These are phyloP conservation scores for Lineus longissimus DNA, from an alignment of 1,140 invertebrate species.

Conservation along the genomic window DNA sequence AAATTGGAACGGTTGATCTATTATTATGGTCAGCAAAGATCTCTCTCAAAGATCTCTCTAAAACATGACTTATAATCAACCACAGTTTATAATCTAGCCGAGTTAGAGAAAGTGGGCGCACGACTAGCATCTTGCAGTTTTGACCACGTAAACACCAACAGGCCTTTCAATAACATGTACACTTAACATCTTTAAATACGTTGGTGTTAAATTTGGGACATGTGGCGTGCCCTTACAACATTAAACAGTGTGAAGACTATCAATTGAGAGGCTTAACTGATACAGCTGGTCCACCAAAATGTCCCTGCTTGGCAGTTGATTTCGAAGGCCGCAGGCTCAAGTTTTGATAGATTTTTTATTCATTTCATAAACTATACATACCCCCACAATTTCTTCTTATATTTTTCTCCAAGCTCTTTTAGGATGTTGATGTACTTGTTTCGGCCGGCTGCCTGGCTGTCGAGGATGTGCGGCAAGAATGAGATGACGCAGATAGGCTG, in stretches of 20 bases:
- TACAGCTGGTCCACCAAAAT: too few relatives aligned
- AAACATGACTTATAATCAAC: not conserved
- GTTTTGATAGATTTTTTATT: not conserved
- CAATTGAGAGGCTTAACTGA: too few relatives aligned
- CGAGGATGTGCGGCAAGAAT: slow-evolving; percentile 92
- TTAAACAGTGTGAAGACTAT: too few relatives aligned
- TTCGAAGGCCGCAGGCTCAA: not conserved
- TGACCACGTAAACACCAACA: not conserved
- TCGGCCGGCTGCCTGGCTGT: slow-evolving; percentile 92
- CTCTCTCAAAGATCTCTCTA: not conserved
- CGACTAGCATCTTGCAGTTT: not conserved
- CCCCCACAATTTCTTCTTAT: slow-evolving; percentile 95
- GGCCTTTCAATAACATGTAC: not conserved
- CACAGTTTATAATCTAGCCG: not conserved
- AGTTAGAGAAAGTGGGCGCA: not conserved
- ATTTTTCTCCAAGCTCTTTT: slow-evolving; percentile 79
- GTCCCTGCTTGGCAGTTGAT: not conserved
- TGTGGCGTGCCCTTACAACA: not conserved
- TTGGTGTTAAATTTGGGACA: not conserved
- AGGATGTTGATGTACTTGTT: slow-evolving; percentile 81
- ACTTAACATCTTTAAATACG: not conserved
- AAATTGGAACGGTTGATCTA: slow-evolving; percentile 24
- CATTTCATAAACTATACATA: slow-evolving; percentile 55
- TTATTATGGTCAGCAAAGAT: not conserved
- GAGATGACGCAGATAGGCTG: slow-evolving; percentile 90